Base-by-base conservation (phyloP, 1,140 invertebrate genomes). In the Neodiprion virginianus region DNA sequence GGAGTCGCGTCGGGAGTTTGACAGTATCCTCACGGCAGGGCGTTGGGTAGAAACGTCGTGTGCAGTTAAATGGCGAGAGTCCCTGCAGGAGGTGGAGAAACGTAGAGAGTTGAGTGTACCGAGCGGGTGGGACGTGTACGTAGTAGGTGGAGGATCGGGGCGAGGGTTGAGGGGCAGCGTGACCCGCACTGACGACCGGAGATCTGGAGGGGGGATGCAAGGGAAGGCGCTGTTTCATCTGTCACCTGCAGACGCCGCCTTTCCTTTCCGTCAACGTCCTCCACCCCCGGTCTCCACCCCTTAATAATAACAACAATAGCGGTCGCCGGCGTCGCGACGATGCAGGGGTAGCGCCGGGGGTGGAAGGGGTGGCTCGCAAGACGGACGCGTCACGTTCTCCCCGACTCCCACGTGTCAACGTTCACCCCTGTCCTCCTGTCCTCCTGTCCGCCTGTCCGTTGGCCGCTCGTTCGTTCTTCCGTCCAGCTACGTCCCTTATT, bases 231-330 rank as follows among this genome's bases (percentile, higher is more conserved):
- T 83, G 85, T 86, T 87, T 87, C 85, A 88, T 87, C 85, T 87
- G 87, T 87, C 86, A 88, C 86, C 85, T 88, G 86, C 87, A 88
- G 87, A 88, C 86, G 86, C 86, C 85, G 86, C 84, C 86, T 87
- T 61, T 88, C 84, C 86, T 88, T 88, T 88, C 85, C 86, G 86
- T 88, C 86, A 88, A 86, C 86, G 80, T 85, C 81, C 81, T 83
- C 67, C 17, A 7, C 67, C 14, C 76, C 78, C 76, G 72, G 66
- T 66, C 78, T 72, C 78, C 79, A 82, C 79, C 81, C 85, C 86
- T 87, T 87, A 86, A 87, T 87, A 88, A 88, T 85, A 88, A 88
- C 85, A 88, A 88, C 86, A 87, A 87, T 88, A 80, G 85, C 85
- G 61, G 17, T 14, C 61, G 61, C 76, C 73, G 81, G 84, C 11